Conservation (phyloP, 2,113 vertebrate species). For the Ploceus nigricollis region DNA sequence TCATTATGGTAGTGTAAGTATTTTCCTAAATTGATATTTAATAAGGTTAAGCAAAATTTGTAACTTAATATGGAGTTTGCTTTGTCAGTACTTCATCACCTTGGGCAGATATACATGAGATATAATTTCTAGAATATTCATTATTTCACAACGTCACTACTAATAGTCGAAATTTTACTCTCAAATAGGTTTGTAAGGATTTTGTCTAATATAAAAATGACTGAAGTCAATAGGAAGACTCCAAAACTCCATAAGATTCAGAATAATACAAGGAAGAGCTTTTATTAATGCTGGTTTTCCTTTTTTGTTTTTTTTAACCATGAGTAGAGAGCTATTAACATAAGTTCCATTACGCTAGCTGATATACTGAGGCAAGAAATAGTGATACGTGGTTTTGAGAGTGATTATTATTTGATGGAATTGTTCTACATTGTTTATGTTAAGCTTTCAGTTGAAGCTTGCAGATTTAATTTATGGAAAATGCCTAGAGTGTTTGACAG, state of each 20-base stretch:
- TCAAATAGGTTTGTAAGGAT: neutral
- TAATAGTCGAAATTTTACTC: neutral
- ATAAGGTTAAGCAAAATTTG: neutral
- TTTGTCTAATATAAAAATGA: neutral
- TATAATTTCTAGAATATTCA: neutral
- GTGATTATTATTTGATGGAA: neutral
- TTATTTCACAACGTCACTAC: neutral
- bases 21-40: neutral
- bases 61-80: neutral
- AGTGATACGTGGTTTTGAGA: neutral
- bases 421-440: slow-evolving; percentile 23
- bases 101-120: neutral
- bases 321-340: neutral
- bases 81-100: neutral
- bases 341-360: neutral
- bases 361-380: neutral
- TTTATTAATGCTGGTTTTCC: neutral
- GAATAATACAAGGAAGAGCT: neutral
- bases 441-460: slow-evolving; percentile 20
- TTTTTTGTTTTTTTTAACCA: neutral
- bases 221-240: neutral
- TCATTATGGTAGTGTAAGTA: neutral
- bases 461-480: slow-evolving; percentile 59
- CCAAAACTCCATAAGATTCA: neutral
- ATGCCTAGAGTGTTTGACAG: slow-evolving; percentile 56